phyloP scores from a whole-genome alignment of 2,797 vertebrate species.

The Syndactyla subalaris region DNA sequence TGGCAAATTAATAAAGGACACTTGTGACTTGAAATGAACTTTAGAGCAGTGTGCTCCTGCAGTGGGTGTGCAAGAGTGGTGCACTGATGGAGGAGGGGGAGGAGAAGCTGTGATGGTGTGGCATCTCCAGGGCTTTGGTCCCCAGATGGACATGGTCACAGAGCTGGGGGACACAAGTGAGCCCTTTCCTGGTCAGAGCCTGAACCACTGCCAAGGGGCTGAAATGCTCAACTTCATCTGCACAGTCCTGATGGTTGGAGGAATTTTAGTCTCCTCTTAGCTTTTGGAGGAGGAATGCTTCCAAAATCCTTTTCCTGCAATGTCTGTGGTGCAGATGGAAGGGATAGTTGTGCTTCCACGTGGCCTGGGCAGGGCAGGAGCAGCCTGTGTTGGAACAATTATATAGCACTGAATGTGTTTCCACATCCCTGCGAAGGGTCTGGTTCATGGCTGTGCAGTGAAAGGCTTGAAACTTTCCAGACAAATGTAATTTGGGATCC shows the following conservation, averaged over 20 bases:
- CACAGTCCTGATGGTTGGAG: accelerated
- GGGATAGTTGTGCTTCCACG: background rate
- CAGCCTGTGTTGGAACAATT: background rate
- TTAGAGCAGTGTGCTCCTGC: background rate
- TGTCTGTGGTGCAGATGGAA: background rate
- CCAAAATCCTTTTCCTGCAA: background rate
- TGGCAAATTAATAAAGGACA: slow-evolving; percentile 63
- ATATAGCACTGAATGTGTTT: background rate
- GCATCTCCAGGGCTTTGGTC: background rate
- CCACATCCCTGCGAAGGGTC: background rate
- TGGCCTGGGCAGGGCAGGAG: background rate
- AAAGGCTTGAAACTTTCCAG: slow-evolving; percentile 10
- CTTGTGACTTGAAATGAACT: slow-evolving; percentile 67
- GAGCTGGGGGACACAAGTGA: background rate
- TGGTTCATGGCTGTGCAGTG: background rate
- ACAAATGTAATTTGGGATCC: slow-evolving; percentile 36
- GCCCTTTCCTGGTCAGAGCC: accelerated
- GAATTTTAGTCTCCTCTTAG: background rate
- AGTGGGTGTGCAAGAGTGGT: background rate
- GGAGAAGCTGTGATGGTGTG: accelerated
- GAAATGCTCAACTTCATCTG: accelerated
- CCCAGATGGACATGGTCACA: accelerated
- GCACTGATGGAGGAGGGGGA: background rate
- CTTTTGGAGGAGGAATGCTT: background rate
- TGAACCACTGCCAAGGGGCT: background rate